These are phyloP conservation scores for Clupea harengus DNA, from an alignment of 2,113 vertebrate species.

Conservation along the genomic window DNA sequence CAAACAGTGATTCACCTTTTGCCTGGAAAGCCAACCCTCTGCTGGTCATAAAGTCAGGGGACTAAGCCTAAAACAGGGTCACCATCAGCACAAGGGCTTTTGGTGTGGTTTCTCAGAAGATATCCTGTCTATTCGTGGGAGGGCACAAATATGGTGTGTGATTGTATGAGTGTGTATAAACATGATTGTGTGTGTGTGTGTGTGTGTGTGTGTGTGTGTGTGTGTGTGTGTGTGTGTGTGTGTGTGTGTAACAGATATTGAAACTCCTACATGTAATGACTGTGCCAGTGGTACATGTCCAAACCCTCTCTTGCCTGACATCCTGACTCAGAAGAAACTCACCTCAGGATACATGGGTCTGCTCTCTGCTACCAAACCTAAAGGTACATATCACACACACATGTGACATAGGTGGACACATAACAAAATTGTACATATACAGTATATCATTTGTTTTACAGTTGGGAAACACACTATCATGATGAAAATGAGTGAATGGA, in stretches of 20 bases:
- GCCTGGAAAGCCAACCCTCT: background rate
- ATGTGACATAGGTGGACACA: background rate
- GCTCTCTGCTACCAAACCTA: constrained; percentile 57
- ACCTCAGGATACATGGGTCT: constrained; percentile 73
- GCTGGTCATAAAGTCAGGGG: background rate
- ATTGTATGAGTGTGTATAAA: background rate
- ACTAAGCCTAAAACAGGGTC: background rate
- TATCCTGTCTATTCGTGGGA: too few relatives aligned
- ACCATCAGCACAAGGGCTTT: background rate
- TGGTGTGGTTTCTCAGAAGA: too few relatives aligned
- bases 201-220: background rate
- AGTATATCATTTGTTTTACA: too few relatives aligned
- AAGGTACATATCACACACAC: constrained; percentile 51
- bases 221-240: constrained; percentile 21
- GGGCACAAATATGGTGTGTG: too few relatives aligned
- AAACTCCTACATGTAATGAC: constrained; percentile 67
- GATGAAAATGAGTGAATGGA: too few relatives aligned
- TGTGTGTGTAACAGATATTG: constrained; percentile 45
- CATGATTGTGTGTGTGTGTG: background rate
- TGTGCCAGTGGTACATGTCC: constrained; percentile 62
- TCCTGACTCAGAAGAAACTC: constrained; percentile 62
- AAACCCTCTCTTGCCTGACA: constrained; percentile 60
- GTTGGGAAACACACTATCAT: too few relatives aligned
- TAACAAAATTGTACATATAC: too few relatives aligned
- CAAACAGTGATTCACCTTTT: background rate